Base-by-base conservation (phyloP, 2,797 vertebrate genomes). In the Sebastes matsubarae region DNA sequence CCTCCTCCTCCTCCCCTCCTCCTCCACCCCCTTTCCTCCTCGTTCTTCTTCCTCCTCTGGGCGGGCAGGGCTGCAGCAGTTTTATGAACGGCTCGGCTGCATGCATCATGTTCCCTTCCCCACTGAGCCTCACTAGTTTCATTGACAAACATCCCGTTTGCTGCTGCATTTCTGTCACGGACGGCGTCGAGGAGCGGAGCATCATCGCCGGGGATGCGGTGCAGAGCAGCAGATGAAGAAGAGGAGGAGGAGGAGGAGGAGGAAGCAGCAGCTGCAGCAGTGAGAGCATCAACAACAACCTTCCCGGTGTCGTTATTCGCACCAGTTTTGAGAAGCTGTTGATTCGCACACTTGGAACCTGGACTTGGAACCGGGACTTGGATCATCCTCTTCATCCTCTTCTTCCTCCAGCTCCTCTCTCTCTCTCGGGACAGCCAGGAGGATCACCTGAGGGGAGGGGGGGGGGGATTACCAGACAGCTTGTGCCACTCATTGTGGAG, bases 41-140 rank as follows among this genome's bases (percentile, higher is more conserved):
- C 16, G 50, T 58, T 59, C 66, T 55, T 82, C 87, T 42, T 36
- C 36, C 36, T 88, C 83, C 80, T 86, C 84, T 82, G 87, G 89
- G 88, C 86, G 90, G 90, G 93, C 87, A 90, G 91, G 91, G 93
- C 93, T 94, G 93, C 93, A 92, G 93, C 84, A 92, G 83, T 87
- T 91, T 87, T 85, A 91, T 92, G 92, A 91, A 91, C 89, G 87
- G 79, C 90, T 80, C 85, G 80, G 92, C 85, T 83, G 91, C 92
- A 93, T 85, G 91, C 92, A 93, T 82, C 87, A 90, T 88, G 90
- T 68, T 82, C 88, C 77, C 64, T 27, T 83, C 55, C 73, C 87
- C 70, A 61, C 87, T n/a, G 75, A 73, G 55, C 50, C 83, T 79
- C 77, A 38, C 36, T 38, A 58, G 64, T 83, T 87, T 83, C 89